Evolutionary conservation across 2,888 invertebrate genomes (phyloP).

Genomic region (Lepeophtheirus nordmannii): DNA sequence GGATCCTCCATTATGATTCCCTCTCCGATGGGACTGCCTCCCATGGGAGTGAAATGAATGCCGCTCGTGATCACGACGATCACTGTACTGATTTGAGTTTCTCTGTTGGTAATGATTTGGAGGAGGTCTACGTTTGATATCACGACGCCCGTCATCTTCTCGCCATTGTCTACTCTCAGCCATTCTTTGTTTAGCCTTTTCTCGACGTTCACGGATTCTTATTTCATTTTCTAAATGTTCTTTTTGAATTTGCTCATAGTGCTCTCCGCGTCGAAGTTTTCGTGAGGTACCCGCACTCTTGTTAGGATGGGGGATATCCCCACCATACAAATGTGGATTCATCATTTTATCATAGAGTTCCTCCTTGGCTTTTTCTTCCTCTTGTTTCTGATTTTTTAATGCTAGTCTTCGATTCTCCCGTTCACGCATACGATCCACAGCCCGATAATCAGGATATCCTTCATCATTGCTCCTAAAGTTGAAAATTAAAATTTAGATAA

Average conservation of each 20-base stretch:
- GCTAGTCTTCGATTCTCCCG: background rate
- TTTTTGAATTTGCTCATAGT: constrained; percentile 20
- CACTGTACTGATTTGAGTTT: background rate
- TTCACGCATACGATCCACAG: background rate
- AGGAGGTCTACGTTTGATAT: background rate
- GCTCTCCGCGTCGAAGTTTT: background rate
- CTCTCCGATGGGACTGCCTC: too few relatives aligned
- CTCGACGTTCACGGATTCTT: constrained; percentile 17
- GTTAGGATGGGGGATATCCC: background rate
- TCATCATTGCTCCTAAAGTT: background rate
- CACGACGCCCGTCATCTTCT: background rate
- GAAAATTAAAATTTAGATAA: background rate
- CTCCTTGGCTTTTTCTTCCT: constrained; percentile 18
- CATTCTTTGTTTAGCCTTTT: background rate
- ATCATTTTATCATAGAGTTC: constrained; percentile 23
- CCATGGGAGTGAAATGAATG: too few relatives aligned
- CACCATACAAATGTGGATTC: constrained; percentile 20
- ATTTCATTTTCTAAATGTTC: constrained; percentile 19
- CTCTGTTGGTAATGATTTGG: background rate
- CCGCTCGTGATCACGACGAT: too few relatives aligned
- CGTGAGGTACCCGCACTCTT: background rate
- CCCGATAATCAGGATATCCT: background rate
- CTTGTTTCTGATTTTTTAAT: background rate
- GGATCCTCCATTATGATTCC: too few relatives aligned
- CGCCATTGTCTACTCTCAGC: background rate